phyloP scores from a whole-genome alignment of 2,797 vertebrate species.

The Schizopygopsis malacanthus region DNA sequence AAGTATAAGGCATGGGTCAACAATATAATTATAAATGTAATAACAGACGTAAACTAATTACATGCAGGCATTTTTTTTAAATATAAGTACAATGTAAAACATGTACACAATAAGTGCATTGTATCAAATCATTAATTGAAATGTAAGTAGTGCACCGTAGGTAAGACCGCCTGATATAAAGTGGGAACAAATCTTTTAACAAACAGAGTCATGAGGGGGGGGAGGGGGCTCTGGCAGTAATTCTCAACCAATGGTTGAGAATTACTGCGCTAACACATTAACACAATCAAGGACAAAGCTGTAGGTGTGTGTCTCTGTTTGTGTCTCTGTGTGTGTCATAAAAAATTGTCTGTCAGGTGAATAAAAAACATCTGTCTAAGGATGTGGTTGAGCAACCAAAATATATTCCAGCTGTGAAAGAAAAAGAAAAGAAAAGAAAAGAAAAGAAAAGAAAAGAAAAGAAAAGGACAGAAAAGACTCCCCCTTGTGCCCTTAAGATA shows the following conservation, averaged over 20 bases:
- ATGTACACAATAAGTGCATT: neutral
- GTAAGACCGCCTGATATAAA: too few species aligned
- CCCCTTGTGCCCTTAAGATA: neutral
- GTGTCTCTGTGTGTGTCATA: neutral
- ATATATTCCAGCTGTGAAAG: constrained; percentile 5
- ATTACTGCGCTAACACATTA: neutral
- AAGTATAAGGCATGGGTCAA: too few species aligned
- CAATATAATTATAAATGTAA: neutral
- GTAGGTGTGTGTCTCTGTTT: neutral
- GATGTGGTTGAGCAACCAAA: constrained; percentile 31
- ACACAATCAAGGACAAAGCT: constrained; percentile 1
- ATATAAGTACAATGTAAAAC: too few species aligned
- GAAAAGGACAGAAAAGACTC: neutral
- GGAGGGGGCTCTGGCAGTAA: too few species aligned
- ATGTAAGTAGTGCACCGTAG: neutral
- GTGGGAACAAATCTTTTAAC: too few species aligned
- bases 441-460: neutral
- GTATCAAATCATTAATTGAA: neutral
- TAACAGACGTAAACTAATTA: too few species aligned
- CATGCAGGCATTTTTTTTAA: too few species aligned
- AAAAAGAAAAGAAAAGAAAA: neutral
- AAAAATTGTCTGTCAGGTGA: neutral
- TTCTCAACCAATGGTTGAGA: neutral
- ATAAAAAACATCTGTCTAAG: constrained; percentile 12
- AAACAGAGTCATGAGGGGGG: too few species aligned